phyloP scores from a whole-genome alignment of 2,888 invertebrate genomes.

The Euzetes globulus region DNA sequence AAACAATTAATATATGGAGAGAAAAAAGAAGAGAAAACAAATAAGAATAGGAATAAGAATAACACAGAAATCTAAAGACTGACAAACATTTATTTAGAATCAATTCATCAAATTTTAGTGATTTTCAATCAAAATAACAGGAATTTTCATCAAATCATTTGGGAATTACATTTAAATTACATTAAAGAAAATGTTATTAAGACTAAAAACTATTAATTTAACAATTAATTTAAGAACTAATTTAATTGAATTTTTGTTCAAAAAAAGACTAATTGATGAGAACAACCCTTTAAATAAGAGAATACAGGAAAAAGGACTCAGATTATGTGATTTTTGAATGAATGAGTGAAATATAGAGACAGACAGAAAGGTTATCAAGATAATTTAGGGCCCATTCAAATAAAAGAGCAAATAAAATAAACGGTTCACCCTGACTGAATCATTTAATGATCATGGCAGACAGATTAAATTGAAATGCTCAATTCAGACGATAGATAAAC shows the following conservation, averaged over 20 bases:
- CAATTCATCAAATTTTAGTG: neutral
- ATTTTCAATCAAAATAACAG: neutral
- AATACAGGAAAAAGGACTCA: neutral
- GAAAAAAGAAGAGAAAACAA: neutral
- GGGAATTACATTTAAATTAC: neutral
- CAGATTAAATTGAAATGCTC: too few relatives aligned
- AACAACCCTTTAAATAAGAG: too few relatives aligned
- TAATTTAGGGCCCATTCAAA: too few relatives aligned
- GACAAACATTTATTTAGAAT: neutral
- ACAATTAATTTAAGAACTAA: neutral
- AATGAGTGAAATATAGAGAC: neutral
- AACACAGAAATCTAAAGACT: neutral
- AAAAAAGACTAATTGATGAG: neutral
- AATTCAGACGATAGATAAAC: too few relatives aligned
- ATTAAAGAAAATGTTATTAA: neutral
- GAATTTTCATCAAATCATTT: neutral
- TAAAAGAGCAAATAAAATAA: too few relatives aligned
- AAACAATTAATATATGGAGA: too few relatives aligned
- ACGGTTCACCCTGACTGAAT: too few relatives aligned
- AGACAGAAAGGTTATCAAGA: neutral
- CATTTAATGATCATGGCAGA: too few relatives aligned
- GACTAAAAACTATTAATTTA: too few relatives aligned
- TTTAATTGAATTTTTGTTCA: neutral
- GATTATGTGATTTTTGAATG: neutral
- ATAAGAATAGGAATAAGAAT: neutral